Percentiles rank a stretch among this genome's conserved stretches.
Evolutionary conservation across 1,140 invertebrate species (phyloP).

Genomic region (Hesperophylax magnus): DNA sequence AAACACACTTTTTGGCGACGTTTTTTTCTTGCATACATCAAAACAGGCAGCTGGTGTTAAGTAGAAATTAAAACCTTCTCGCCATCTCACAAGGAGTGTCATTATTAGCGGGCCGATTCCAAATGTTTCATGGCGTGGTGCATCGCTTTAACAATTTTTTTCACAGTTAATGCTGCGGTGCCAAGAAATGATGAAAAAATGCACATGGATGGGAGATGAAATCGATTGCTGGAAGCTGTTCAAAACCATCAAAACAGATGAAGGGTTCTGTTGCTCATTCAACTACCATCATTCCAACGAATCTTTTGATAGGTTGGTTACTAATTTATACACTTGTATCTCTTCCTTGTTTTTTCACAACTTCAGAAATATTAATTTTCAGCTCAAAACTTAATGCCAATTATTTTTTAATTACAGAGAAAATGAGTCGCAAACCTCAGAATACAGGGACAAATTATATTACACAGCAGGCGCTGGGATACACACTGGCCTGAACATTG

Average conservation of each 20-base stretch:
- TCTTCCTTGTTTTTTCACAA: too few species aligned
- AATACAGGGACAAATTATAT: conserved; percentile 14
- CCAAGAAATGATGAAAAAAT: conserved; percentile 44
- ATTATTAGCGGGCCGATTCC: too few species aligned
- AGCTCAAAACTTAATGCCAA: too few species aligned
- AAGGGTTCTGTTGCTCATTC: conserved; percentile 54
- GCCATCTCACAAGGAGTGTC: too few species aligned
- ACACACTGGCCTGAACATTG: conserved; percentile 50
- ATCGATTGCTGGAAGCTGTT: conserved; percentile 47
- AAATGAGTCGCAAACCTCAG: neutral
- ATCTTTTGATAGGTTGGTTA: conserved; percentile 45
- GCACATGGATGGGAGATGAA: conserved; percentile 47
- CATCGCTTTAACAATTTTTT: too few species aligned
- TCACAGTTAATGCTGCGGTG: conserved; percentile 49
- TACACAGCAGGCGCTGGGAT: conserved; percentile 47
- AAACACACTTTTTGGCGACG: too few species aligned
- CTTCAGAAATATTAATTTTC: too few species aligned
- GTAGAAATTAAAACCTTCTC: too few species aligned
- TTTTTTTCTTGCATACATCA: too few species aligned
- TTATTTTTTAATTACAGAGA: neutral
- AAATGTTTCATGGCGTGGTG: too few species aligned
- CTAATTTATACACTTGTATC: too few species aligned
- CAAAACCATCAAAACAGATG: conserved; percentile 53
- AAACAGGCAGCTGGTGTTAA: too few species aligned
- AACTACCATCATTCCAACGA: conserved; percentile 53